A percentile compares a stretch with the other conserved stretches of the same genome.
Conservation (phyloP, 2,113 vertebrate species). For the Cacatua alba region DNA sequence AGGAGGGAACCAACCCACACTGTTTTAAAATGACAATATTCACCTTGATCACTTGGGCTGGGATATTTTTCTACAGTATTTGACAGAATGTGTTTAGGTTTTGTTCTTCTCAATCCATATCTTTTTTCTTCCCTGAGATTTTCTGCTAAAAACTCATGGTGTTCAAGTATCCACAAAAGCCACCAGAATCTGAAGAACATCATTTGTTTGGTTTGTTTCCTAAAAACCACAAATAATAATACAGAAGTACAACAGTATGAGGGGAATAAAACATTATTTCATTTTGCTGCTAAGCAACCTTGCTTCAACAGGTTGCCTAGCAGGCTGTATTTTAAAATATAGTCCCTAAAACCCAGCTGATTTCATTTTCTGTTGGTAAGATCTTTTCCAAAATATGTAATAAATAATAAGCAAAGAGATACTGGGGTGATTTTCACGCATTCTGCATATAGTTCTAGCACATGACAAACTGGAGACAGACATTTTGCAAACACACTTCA, state of each 20-base stretch:
- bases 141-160: conserved; percentile 76
- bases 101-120: conserved; percentile 67
- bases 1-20: neutral
- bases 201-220: conserved; percentile 40
- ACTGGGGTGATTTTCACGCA: neutral
- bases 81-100: conserved; percentile 64
- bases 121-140: conserved; percentile 74
- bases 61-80: conserved; percentile 71
- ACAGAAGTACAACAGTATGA: neutral
- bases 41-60: conserved; percentile 75
- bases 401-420: neutral
- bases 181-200: conserved; percentile 73
- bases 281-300: neutral
- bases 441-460: neutral
- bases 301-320: neutral
- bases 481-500: neutral
- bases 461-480: neutral
- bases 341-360: neutral
- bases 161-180: conserved; percentile 76
- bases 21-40: conserved; percentile 26
- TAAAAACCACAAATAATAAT: conserved; percentile 50
- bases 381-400: neutral
- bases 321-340: neutral
- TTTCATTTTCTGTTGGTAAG: neutral
- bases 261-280: neutral